phyloP scores from a whole-genome alignment of 64 coral and sea anemone species.

The Stichodactyla mertensii region DNA sequence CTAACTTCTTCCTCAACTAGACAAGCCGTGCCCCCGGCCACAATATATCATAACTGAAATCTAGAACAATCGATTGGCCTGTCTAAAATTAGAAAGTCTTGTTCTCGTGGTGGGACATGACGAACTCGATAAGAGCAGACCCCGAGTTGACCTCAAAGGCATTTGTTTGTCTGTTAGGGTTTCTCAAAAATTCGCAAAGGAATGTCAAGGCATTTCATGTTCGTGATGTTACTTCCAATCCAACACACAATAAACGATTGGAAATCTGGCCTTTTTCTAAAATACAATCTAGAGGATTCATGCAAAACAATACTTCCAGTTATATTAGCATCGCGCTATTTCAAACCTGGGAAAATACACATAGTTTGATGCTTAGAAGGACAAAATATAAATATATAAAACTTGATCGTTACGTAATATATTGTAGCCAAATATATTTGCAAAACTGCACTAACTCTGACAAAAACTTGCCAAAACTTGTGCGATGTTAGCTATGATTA shows the following conservation, averaged over 20 bases:
- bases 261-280: background rate
- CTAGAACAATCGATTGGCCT: background rate
- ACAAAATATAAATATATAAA: too few species aligned
- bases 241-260: background rate
- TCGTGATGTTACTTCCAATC: background rate
- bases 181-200: constrained; percentile 1
- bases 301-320: too few species aligned
- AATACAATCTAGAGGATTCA: too few species aligned
- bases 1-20: background rate
- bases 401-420: too few species aligned
- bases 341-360: too few species aligned
- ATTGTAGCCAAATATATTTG: too few species aligned
- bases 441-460: too few species aligned
- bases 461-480: too few species aligned
- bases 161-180: background rate
- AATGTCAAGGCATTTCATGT: background rate
- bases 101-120: background rate
- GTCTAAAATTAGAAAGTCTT: background rate
- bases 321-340: too few species aligned
- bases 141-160: background rate
- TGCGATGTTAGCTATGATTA: too few species aligned
- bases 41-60: background rate
- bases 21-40: background rate
- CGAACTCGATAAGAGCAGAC: background rate
- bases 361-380: too few species aligned